Base-by-base conservation (phyloP, 2,888 invertebrate species). In the Belgica antarctica region DNA sequence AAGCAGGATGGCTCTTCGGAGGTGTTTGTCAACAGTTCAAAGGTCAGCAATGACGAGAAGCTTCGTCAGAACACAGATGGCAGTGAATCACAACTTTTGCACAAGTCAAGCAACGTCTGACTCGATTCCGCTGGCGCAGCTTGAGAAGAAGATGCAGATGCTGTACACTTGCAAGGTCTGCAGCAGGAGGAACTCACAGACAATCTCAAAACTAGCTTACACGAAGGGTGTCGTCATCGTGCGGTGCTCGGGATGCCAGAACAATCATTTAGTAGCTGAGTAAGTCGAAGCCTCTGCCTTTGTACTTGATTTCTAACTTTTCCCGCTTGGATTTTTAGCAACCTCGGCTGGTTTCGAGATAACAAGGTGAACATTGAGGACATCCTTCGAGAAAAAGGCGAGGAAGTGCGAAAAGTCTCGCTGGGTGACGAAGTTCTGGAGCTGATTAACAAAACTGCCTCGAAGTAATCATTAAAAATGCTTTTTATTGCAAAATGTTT, bases 221-320 rank as follows among this genome's bases (percentile, higher is more conserved):
- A 83, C 87, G 69, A 87, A 89, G 76, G 96, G 98, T 12, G 90
- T 98, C 10, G 94, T 98, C 0, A 92, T 98, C 73, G 92, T 96
- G 0, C 87, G 85, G 69, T 98, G 98, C 78, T 86, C 87, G 69
- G 90, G 90, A 0, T 97, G 97, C 77, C 80, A 85, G 59, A 96
- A 92, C 77, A 87, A 92, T 78, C 98, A 98, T 80, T 82, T 98
- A 24, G 96, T 98, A 73, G 97, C 97, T 0, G 97, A 98, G n/a
- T n/a, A n/a, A n/a, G n/a, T n/a, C n/a, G n/a, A n/a, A n/a, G n/a
- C n/a, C n/a, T n/a, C n/a, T n/a, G n/a, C n/a, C n/a, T n/a, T n/a
- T n/a, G n/a, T n/a, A n/a, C n/a, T n/a, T n/a, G n/a, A n/a, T n/a
- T n/a, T n/a, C n/a, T n/a, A n/a, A n/a, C n/a, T n/a, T n/a, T n/a